Percentiles rank a stretch among this genome's conserved stretches.
phyloP scores from a whole-genome alignment of 2,113 vertebrate genomes.

The Microcebus lehilahytsara region DNA sequence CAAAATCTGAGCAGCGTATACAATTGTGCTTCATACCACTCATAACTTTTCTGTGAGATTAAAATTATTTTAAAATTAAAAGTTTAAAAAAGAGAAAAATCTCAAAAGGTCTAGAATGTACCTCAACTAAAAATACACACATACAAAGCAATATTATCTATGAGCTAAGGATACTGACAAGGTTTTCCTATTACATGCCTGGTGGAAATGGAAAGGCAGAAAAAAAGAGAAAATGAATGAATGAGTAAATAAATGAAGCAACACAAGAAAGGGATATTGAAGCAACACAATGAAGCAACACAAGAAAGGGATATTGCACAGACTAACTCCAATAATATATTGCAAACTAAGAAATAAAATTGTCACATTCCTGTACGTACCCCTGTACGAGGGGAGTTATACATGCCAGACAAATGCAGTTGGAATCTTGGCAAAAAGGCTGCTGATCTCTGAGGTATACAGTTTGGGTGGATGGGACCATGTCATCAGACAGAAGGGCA shows the following conservation, averaged over 20 bases:
- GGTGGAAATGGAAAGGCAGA: not conserved
- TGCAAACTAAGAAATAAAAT: not conserved
- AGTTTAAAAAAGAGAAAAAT: not conserved
- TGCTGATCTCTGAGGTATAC: too few species aligned
- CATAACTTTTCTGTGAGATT: not conserved
- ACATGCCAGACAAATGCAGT: not conserved
- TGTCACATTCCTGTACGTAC: not conserved
- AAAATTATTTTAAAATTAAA: slow-evolving; percentile 22
- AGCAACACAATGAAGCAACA: not conserved
- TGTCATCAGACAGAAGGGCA: not conserved
- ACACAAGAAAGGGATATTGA: not conserved
- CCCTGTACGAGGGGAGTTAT: too few species aligned
- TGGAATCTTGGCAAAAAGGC: not conserved
- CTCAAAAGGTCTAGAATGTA: not conserved
- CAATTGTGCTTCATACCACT: not conserved
- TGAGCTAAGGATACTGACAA: not conserved
- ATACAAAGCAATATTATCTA: not conserved
- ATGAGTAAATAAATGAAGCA: not conserved
- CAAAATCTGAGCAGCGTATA: not conserved
- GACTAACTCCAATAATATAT: not conserved
- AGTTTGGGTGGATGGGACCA: not conserved
- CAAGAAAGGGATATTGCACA: not conserved
- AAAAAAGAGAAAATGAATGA: not conserved
- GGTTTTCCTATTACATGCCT: not conserved
- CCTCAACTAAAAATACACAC: not conserved